Evolutionary conservation across 2,888 invertebrate species (phyloP).

Genomic region (Ophion obscuratus): DNA sequence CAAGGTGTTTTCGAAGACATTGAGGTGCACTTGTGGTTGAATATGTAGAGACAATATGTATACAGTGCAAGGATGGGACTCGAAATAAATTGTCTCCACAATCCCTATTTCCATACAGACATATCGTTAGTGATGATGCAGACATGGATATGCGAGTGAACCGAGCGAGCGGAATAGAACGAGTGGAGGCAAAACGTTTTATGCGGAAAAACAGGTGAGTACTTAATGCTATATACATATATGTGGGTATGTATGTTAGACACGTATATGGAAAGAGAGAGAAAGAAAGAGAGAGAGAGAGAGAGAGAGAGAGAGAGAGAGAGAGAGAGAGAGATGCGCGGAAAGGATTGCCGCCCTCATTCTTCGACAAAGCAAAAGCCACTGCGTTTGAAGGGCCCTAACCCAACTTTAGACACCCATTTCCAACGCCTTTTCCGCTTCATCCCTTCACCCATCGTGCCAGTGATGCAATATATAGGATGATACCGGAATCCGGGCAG

Average conservation of each 20-base stretch:
- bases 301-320: conserved; percentile 4
- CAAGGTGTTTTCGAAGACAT: no score
- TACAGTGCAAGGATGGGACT: no score
- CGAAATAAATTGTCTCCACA: no score
- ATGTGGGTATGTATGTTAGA: conserved; percentile 2
- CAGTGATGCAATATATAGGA: conserved; percentile 52
- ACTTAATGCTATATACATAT: not conserved
- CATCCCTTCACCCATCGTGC: conserved; percentile 46
- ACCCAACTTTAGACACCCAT: conserved; percentile 29
- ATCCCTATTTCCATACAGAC: not conserved
- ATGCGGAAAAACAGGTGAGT: not conserved
- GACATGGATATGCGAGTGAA: conserved; percentile 29
- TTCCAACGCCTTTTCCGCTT: not conserved
- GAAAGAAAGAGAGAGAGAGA: not conserved
- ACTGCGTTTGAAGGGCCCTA: conserved; percentile 29
- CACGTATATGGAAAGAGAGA: not conserved
- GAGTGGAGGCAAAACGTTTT: conserved; percentile 14
- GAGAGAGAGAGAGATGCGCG: not conserved
- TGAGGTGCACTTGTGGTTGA: no score
- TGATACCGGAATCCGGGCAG: conserved; percentile 78
- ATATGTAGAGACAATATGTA: no score
- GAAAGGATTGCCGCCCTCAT: conserved; percentile 49
- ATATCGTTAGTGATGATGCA: conserved; percentile 32
- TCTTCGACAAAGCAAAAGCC: conserved; percentile 30
- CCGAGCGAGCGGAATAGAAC: conserved; percentile 24